Conservation (phyloP, 2,888 invertebrate genomes). For the Oligia latruncula region DNA sequence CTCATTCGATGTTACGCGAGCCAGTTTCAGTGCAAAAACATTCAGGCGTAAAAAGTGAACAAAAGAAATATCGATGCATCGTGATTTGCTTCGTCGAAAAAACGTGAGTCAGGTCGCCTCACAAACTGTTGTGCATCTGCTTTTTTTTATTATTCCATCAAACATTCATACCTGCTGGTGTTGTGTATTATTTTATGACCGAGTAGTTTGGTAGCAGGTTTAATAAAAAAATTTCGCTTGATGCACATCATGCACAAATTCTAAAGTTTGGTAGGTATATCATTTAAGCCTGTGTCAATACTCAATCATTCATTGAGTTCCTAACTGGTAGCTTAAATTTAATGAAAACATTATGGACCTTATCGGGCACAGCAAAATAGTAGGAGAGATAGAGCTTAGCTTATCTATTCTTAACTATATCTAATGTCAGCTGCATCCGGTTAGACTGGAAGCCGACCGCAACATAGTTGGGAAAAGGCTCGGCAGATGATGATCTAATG, state of each 20-base stretch:
- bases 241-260: background rate
- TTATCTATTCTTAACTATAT: too few relatives aligned
- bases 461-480: too few relatives aligned
- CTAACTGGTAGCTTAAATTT: background rate
- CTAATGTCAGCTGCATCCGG: too few relatives aligned
- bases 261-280: background rate
- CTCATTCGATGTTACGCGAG: slow-evolving; percentile 21
- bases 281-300: background rate
- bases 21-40: slow-evolving; percentile 32
- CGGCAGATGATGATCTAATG: too few relatives aligned
- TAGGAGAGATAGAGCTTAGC: background rate
- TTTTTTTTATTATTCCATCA: background rate
- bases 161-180: background rate
- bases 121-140: slow-evolving; percentile 15
- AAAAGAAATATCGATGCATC: slow-evolving; percentile 35
- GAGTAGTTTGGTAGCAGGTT: background rate
- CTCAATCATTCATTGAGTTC: background rate
- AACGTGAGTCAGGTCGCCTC: slow-evolving; percentile 19
- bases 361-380: background rate
- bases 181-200: slow-evolving; percentile 7
- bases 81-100: slow-evolving; percentile 33
- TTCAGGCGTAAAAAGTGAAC: slow-evolving; percentile 25
- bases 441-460: too few relatives aligned
- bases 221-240: background rate
- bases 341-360: background rate